These are phyloP conservation scores for Aproaerema taeniolella DNA, from an alignment of 2,888 invertebrate species.

Conservation along the genomic window DNA sequence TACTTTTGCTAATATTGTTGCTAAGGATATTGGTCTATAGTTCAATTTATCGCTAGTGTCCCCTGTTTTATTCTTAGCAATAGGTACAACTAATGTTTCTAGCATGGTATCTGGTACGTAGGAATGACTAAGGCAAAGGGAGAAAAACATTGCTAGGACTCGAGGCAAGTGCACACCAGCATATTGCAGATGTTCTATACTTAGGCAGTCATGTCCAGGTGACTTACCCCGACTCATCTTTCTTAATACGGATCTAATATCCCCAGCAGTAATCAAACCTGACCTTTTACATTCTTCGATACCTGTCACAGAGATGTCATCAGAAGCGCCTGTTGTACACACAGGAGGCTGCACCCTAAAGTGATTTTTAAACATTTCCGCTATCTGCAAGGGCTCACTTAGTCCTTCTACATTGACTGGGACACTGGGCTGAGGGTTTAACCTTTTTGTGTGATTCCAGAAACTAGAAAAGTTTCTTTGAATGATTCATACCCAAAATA, in stretches of 20 bases:
- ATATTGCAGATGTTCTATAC: constrained; percentile 13
- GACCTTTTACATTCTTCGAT: neutral
- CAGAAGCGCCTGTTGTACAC: neutral
- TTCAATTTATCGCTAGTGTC: no score
- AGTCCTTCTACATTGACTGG: constrained; percentile 2
- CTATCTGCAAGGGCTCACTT: constrained; percentile 1
- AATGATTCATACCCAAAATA: neutral
- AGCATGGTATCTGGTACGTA: no score
- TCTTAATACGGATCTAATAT: neutral
- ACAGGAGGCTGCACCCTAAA: neutral
- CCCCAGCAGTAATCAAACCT: neutral
- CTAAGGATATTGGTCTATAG: no score
- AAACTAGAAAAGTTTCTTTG: neutral
- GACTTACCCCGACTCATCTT: constrained; percentile 8
- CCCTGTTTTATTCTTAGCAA: no score
- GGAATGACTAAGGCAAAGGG: no score
- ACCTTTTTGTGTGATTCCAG: constrained; percentile 1
- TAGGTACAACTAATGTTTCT: no score
- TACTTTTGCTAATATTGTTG: no score
- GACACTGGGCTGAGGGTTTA: neutral
- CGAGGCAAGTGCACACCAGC: constrained; percentile 11
- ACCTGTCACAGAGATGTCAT: neutral
- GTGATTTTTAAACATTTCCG: neutral
- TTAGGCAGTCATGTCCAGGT: constrained; percentile 13
- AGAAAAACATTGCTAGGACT: constrained; percentile 10